Evolutionary conservation across 2,113 vertebrate genomes (phyloP).

Genomic region (Lucifuga dentata): DNA sequence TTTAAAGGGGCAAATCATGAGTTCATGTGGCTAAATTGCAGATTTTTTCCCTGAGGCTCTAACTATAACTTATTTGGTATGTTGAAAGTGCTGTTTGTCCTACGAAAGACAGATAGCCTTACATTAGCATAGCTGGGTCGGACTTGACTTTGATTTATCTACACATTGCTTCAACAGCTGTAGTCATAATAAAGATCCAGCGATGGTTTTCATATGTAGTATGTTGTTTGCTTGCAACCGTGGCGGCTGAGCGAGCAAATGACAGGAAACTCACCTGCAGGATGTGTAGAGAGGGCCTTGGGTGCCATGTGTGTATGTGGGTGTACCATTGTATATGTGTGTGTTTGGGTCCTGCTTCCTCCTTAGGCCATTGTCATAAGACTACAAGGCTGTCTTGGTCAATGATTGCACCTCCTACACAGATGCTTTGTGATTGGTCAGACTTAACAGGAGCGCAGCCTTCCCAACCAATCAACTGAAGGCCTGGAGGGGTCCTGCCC

Average conservation of each 20-base stretch:
- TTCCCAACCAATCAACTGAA: conserved; percentile 62
- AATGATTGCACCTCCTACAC: conserved; percentile 59
- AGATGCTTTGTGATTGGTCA: conserved; percentile 52
- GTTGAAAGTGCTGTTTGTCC: conserved; percentile 42
- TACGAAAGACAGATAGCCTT: conserved; percentile 3
- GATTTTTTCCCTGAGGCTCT: background rate
- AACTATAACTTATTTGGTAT: conserved; percentile 10
- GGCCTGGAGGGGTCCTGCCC: conserved; percentile 57
- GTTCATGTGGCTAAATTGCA: background rate
- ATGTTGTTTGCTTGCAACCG: conserved; percentile 56
- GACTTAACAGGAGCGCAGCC: conserved; percentile 44
- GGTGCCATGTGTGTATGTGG: conserved; percentile 1
- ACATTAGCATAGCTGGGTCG: conserved; percentile 20
- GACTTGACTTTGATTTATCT: conserved; percentile 22
- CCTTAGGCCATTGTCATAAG: conserved; percentile 59
- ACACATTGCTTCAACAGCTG: conserved; percentile 27
- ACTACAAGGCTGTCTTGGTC: conserved; percentile 63
- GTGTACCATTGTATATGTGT: background rate
- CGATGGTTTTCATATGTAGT: conserved; percentile 27
- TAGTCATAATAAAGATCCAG: conserved; percentile 23
- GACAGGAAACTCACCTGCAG: background rate
- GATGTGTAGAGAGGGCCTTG: conserved; percentile 10
- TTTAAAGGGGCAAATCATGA: background rate
- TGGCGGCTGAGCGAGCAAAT: conserved; percentile 24
- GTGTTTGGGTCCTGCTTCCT: conserved; percentile 23